Evolutionary conservation across 2,888 invertebrate genomes (phyloP).

Genomic region (Tetragonula carbonaria): DNA sequence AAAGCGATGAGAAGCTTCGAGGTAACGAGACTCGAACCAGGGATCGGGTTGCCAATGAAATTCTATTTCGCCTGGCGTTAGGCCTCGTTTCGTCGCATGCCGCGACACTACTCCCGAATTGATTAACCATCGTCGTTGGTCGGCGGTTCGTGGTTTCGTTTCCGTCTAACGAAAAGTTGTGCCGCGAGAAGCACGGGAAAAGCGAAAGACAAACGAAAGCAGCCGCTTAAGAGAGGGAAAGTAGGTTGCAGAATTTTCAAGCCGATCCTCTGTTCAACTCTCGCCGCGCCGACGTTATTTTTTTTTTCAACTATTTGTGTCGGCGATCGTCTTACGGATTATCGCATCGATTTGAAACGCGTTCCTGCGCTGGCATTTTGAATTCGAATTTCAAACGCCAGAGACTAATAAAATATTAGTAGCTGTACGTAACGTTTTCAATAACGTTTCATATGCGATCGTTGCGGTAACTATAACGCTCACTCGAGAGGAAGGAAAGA

Average conservation of each 20-base stretch:
- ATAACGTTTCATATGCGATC: too few species aligned
- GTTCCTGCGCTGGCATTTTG: too few species aligned
- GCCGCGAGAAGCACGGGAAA: too few species aligned
- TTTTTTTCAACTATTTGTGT: background rate
- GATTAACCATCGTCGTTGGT: background rate
- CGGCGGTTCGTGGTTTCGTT: background rate
- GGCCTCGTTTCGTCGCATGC: conserved; percentile 35
- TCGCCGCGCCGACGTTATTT: background rate
- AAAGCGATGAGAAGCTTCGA: conserved; percentile 71
- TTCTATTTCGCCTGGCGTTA: conserved; percentile 58
- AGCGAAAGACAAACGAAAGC: background rate
- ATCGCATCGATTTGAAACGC: too few species aligned
- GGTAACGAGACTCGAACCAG: conserved; percentile 66
- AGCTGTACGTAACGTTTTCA: too few species aligned
- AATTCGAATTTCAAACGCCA: too few species aligned
- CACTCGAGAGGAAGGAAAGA: too few species aligned
- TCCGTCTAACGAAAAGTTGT: too few species aligned
- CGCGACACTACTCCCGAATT: conserved; percentile 5
- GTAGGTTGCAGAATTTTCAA: background rate
- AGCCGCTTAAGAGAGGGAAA: background rate
- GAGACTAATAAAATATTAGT: too few species aligned
- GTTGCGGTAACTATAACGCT: too few species aligned
- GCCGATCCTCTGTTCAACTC: background rate
- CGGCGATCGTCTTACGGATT: too few species aligned
- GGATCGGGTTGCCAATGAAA: conserved; percentile 68